These are phyloP conservation scores for Brachypodius melanocephalos DNA, from an alignment of 2,113 vertebrate genomes.

Conservation along the genomic window DNA sequence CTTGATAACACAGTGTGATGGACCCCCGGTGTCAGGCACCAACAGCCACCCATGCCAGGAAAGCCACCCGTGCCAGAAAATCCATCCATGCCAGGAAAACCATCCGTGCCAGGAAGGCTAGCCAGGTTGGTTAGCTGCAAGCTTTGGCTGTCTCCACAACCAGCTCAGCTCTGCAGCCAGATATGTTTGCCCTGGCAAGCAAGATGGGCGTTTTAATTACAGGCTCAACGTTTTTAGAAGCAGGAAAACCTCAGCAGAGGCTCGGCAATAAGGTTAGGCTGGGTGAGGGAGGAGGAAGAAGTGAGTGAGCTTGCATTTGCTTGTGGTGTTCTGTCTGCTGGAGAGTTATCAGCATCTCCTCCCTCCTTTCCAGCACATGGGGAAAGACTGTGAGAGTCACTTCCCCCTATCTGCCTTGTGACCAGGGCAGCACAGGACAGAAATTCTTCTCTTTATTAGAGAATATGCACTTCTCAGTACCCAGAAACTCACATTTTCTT, in stretches of 20 bases:
- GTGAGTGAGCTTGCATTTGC: background rate
- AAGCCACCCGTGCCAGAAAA: background rate
- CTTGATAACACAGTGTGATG: fast-evolving
- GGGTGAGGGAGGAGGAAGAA: background rate
- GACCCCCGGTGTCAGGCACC: background rate
- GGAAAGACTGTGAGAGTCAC: background rate
- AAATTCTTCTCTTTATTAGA: background rate
- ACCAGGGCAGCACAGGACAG: background rate
- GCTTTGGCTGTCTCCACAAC: background rate
- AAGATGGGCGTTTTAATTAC: background rate
- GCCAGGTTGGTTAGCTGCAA: background rate
- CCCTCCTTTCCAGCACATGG: fast-evolving
- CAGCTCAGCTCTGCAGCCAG: background rate
- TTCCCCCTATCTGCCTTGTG: background rate
- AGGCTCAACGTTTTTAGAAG: constrained; percentile 53
- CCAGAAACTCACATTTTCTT: background rate
- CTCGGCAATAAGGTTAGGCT: background rate
- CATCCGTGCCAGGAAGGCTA: background rate
- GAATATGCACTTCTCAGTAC: background rate
- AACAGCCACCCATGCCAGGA: background rate
- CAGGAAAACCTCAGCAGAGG: constrained; percentile 41
- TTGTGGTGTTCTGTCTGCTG: background rate
- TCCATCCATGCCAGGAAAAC: background rate
- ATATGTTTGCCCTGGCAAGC: background rate
- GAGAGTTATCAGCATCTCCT: background rate